phyloP scores from a whole-genome alignment of 2,888 invertebrate genomes.

The Hypena proboscidalis region DNA sequence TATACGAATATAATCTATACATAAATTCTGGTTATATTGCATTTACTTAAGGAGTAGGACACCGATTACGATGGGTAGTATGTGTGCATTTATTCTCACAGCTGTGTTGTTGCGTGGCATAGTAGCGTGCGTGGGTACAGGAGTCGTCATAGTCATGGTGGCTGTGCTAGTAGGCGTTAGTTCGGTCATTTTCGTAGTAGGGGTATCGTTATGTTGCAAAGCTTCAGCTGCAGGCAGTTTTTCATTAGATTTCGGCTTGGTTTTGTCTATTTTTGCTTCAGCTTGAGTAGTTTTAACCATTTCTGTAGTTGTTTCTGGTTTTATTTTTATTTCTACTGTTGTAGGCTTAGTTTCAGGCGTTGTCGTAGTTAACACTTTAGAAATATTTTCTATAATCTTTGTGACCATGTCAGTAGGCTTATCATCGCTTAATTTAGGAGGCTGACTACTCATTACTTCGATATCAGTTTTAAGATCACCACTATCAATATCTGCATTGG shows the following conservation, averaged over 20 bases:
- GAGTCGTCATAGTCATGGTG: conserved; percentile 12
- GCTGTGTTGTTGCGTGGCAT: conserved; percentile 42
- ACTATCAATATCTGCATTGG: conserved; percentile 20
- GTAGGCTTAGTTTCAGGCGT: conserved; percentile 12
- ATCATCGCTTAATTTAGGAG: conserved; percentile 13
- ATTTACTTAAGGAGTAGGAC: conserved; percentile 27
- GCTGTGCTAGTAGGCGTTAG: conserved; percentile 41
- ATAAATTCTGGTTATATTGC: conserved; percentile 1
- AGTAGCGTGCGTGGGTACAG: conserved; percentile 24
- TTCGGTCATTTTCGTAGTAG: conserved; percentile 50
- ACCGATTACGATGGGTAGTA: conserved; percentile 28
- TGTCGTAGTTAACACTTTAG: conserved; percentile 9
- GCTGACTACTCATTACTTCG: conserved; percentile 29
- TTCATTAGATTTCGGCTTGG: conserved; percentile 34
- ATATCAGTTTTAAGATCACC: conserved; percentile 38
- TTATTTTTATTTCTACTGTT: conserved; percentile 12
- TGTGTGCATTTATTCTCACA: conserved; percentile 19
- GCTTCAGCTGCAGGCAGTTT: conserved; percentile 65
- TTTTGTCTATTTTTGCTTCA: conserved; percentile 16
- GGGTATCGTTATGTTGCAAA: conserved; percentile 62
- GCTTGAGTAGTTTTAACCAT: conserved; percentile 15
- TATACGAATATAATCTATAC: conserved; percentile 4
- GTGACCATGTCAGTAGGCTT: neutral
- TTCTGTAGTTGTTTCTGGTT: conserved; percentile 16
- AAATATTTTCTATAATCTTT: conserved; percentile 5